A percentile compares a stretch with the other conserved stretches of the same genome.
phyloP scores from a whole-genome alignment of 2,888 invertebrate species.

The Idaea dimidiata region DNA sequence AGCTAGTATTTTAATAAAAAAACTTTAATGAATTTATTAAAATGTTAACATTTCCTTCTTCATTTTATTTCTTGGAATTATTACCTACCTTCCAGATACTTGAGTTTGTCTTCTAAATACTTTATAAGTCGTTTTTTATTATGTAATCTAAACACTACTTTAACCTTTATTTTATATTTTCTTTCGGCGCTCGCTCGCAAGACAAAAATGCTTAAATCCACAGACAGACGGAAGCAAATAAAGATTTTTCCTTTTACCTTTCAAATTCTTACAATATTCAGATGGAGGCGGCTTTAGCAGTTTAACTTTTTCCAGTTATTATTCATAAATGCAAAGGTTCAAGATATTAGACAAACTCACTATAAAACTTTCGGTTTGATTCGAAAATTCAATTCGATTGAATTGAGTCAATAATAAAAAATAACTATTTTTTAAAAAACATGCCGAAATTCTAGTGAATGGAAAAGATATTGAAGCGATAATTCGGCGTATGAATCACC shows the following conservation, averaged over 20 bases:
- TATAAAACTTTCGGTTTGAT: constrained; percentile 61
- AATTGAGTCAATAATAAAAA: constrained; percentile 52
- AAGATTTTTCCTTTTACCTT: constrained; percentile 58
- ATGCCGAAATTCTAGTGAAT: too few species aligned
- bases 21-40: too few species aligned
- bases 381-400: constrained; percentile 53
- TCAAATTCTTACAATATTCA: constrained; percentile 68
- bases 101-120: not conserved
- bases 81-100: not conserved
- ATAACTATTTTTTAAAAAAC: too few species aligned
- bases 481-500: too few species aligned
- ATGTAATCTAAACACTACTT: constrained; percentile 5
- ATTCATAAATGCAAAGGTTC: constrained; percentile 77
- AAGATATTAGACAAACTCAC: constrained; percentile 67
- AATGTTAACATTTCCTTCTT: too few species aligned
- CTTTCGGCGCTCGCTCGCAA: not conserved
- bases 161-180: not conserved
- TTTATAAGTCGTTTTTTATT: not conserved
- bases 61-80: too few species aligned
- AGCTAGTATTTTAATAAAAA: too few species aligned
- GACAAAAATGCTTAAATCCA: constrained; percentile 43
- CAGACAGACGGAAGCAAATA: constrained; percentile 35
- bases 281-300: constrained; percentile 64
- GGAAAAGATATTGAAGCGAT: too few species aligned
- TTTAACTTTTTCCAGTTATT: constrained; percentile 74